Evolutionary conservation across 2,888 invertebrate genomes (phyloP).

Genomic region (Euplexia lucipara): DNA sequence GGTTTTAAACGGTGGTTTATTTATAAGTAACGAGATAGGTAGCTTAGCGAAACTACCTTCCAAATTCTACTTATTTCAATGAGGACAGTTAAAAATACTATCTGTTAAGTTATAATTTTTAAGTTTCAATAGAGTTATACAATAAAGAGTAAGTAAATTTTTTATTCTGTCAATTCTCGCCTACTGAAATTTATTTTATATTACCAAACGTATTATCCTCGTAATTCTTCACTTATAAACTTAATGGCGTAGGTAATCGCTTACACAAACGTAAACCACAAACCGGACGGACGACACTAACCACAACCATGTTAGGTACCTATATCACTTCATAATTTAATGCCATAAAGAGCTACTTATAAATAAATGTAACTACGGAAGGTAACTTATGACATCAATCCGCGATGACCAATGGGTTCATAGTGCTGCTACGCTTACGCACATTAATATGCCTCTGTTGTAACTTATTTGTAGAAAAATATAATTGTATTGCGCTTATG

Average conservation of each 20-base stretch:
- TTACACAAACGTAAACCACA: not conserved
- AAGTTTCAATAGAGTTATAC: too few species aligned
- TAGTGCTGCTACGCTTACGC: constrained; percentile 28
- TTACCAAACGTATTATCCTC: constrained; percentile 12
- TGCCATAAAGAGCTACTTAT: not conserved
- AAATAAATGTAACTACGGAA: constrained; percentile 21
- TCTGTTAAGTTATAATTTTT: too few species aligned
- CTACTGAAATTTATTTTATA: not conserved
- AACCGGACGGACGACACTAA: not conserved
- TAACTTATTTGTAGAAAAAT: not conserved
- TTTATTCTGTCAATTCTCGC: too few species aligned
- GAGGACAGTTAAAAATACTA: not conserved
- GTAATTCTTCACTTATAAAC: constrained; percentile 9
- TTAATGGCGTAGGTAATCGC: constrained; percentile 11
- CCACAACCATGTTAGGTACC: not conserved
- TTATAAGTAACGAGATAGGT: too few species aligned
- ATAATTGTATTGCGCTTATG: not conserved
- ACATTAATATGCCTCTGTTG: constrained; percentile 1
- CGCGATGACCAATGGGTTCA: constrained; percentile 11
- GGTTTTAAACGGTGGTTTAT: too few species aligned
- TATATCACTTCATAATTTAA: constrained; percentile 3
- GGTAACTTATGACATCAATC: constrained; percentile 9
- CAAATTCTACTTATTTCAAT: not conserved
- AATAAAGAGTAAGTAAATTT: too few species aligned
- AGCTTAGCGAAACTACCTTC: too few species aligned